Evolutionary conservation across 2,888 invertebrate genomes (phyloP), one percentile per base, ranked within the genome.

Genomic region (Chrysodeixis includens): DNA sequence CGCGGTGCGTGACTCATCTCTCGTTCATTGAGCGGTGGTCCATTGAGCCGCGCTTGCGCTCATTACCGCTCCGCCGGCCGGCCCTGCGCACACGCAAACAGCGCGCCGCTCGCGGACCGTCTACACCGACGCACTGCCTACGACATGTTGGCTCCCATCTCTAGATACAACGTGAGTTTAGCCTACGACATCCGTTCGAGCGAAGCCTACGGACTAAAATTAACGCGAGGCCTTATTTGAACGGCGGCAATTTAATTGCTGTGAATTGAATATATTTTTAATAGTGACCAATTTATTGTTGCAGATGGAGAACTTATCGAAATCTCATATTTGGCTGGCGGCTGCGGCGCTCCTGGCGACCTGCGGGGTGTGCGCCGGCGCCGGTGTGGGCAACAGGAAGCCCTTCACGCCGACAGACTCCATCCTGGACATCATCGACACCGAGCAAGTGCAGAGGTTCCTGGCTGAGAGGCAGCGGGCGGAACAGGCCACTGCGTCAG

Each of bases 361-460:
- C 63, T 90, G 90, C 74, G 92, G 92, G 62, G 86, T 89, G 62
- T 88, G 90, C 71, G 83, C 87, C 62, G 87, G 90, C 71, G 93
- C 91, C 56, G 94, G 93, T 30, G 94, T 92, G 56, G 90, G 92
- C 56, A 87, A 85, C 69, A 88, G 94, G 74, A 90, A 93, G 78
- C 91, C 88, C 14, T 88, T 93, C 86, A 89, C 92, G 84, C 85
- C 94, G 62, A 93, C 95, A 75, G 96, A 96, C 83, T 96, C 96
- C 16, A 96, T 96, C 74, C 89, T 96, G 82, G 96, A 96, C 82
- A 96, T 96, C 71, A 96, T 96, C 77, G 95, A 96, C 80, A 96
- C 96, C 55, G 95, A 96, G 82, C 95, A 96, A 87, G 96, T 96
- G 12, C 95, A 96, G 81, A 90, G 95, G 70, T 87, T 96, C 72